Conservation (phyloP, 2,888 invertebrate genomes). For the Hylaea fasciaria region DNA sequence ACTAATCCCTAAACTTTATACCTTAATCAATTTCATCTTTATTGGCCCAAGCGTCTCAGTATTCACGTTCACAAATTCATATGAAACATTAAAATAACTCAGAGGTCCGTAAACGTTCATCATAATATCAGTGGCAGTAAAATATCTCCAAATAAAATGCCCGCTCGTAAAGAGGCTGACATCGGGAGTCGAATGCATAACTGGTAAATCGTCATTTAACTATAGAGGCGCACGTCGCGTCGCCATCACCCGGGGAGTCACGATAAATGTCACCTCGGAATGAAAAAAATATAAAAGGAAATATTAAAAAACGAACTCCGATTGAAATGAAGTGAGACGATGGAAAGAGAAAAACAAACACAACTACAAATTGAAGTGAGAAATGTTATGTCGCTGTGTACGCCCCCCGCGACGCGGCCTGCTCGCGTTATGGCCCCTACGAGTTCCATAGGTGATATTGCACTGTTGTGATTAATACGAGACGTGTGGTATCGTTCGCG, state of each 20-base stretch:
- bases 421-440: conserved; percentile 48
- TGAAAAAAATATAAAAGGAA: conserved; percentile 73
- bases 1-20: conserved; percentile 52
- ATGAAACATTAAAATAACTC: conserved; percentile 73
- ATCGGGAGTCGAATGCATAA: conserved; percentile 75
- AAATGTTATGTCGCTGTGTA: conserved; percentile 75
- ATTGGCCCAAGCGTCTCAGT: conserved; percentile 58
- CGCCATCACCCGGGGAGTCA: conserved; percentile 75
- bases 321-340: conserved; percentile 78
- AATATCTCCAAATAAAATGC: conserved; percentile 79
- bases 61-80: conserved; percentile 68
- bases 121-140: conserved; percentile 80
- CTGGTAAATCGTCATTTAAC: conserved; percentile 79
- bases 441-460: conserved; percentile 60
- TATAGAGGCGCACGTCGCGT: conserved; percentile 63
- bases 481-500: conserved; percentile 64
- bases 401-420: conserved; percentile 69
- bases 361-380: conserved; percentile 79
- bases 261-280: conserved; percentile 82
- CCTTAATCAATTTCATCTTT: conserved; percentile 67
- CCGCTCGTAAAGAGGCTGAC: conserved; percentile 80
- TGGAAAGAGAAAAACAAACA: conserved; percentile 74
- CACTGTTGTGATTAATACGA: conserved; percentile 70
- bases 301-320: conserved; percentile 65
- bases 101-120: conserved; percentile 72